Evolutionary conservation across 2,797 vertebrate genomes (phyloP), one percentile per base, ranked within the genome.

Genomic region (Betta splendens): DNA sequence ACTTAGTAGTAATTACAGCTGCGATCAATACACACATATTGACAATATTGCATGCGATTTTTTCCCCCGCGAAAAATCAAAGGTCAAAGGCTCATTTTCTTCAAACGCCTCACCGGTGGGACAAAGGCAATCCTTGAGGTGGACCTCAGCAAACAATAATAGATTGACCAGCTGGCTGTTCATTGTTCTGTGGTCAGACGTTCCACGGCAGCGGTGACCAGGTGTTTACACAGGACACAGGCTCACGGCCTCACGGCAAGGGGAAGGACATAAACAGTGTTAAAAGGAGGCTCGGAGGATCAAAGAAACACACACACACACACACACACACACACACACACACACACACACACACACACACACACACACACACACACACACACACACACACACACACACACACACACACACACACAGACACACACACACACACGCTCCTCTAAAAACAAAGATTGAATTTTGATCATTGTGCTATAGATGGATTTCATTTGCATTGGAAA

Each of bases 41-140:
- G 84, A 84, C 75, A 69, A 68, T 86, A 84, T 83, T 87, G 69
- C 79, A 75, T 75, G 84, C 85, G 78, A 81, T 82, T 85, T 88
- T 29, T 83, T 80, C 85, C 65, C 84, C 78, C 87, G 75, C 86
- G 90, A 86, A 68, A 79, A 83, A 88, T 86, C 81, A 86, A 90
- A 91, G 91, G 92, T 93, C 91, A 92, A 92, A 89, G 84, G 87
- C 88, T 89, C 70, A 70, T 90, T 90, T 90, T 83, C 72, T 69
- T 72, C 77, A 92, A 91, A 93, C 90, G 89, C 92, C 88, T 91
- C 91, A 88, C 81, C 29, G 37, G 83, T n/a, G 83, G 67, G 80
- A 71, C n/a, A 29, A 20, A 42, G 61, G 80, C 64, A 74, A 69
- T 81, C 77, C 75, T 85, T 85, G 83, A 85, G 85, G 87, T 88